Percentiles rank a stretch among this genome's conserved stretches.
phyloP scores from a whole-genome alignment of 2,888 invertebrate species.

The Heliconius erato region DNA sequence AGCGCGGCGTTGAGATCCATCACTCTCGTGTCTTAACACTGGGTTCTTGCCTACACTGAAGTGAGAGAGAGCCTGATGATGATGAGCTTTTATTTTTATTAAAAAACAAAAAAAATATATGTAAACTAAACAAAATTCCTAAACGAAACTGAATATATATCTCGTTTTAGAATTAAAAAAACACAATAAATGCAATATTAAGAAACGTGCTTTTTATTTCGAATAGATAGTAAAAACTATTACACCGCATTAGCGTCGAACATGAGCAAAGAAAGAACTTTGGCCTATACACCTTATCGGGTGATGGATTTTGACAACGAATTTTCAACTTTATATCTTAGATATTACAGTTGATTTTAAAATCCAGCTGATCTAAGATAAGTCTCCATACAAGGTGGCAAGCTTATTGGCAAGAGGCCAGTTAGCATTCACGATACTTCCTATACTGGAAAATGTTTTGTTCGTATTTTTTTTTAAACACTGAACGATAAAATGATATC shows the following conservation, averaged over 20 bases:
- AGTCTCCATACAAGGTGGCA: slow-evolving; percentile 48
- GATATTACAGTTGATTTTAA: slow-evolving; percentile 22
- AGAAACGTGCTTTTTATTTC: slow-evolving; percentile 15
- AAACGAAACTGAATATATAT: not conserved
- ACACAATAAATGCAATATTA: slow-evolving; percentile 6
- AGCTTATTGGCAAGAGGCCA: slow-evolving; percentile 55
- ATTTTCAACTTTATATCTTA: slow-evolving; percentile 1
- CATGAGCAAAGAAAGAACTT: slow-evolving; percentile 59
- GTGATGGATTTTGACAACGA: not conserved
- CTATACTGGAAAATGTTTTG: slow-evolving; percentile 54
- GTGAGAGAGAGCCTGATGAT: too few species aligned
- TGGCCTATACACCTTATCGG: slow-evolving; percentile 42
- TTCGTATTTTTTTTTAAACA: slow-evolving; percentile 45
- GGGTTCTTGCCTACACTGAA: too few species aligned
- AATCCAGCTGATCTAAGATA: slow-evolving; percentile 34
- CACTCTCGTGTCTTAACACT: too few species aligned
- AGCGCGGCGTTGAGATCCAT: too few species aligned
- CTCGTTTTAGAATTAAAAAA: not conserved
- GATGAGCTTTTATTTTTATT: too few species aligned
- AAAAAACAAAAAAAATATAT: not conserved
- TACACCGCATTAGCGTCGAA: slow-evolving; percentile 61
- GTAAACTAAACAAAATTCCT: not conserved
- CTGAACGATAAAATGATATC: slow-evolving; percentile 31
- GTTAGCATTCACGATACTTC: slow-evolving; percentile 54
- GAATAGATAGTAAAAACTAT: slow-evolving; percentile 39